A percentile compares a stretch with the other conserved stretches of the same genome.
Evolutionary conservation across 2,888 invertebrate species (phyloP).

Genomic region (Leptopilina drosophilae): DNA sequence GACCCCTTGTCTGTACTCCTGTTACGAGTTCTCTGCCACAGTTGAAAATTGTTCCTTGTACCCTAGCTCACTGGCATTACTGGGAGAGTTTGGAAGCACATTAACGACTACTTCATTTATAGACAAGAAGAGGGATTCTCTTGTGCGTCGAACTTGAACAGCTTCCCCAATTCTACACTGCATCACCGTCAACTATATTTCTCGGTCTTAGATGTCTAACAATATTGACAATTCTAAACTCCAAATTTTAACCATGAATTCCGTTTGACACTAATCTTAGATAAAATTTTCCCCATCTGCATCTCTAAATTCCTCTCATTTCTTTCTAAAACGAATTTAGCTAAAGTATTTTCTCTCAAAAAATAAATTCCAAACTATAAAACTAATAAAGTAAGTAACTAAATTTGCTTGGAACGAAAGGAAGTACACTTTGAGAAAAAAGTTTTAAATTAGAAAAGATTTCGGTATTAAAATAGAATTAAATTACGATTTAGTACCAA

Average conservation of each 20-base stretch:
- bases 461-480: too few relatives aligned
- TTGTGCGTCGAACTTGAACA: conserved; percentile 21
- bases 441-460: too few relatives aligned
- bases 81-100: conserved; percentile 33
- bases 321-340: too few relatives aligned
- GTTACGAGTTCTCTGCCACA: conserved; percentile 28
- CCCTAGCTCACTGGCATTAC: conserved; percentile 19
- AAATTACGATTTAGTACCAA: too few relatives aligned
- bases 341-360: too few relatives aligned
- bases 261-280: too few relatives aligned
- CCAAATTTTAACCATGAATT: neutral
- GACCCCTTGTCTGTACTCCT: conserved; percentile 20
- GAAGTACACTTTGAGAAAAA: too few relatives aligned
- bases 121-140: conserved; percentile 17
- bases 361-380: too few relatives aligned
- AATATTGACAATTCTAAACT: neutral
- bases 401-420: too few relatives aligned
- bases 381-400: too few relatives aligned
- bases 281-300: too few relatives aligned
- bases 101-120: conserved; percentile 28
- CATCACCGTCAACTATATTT: neutral
- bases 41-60: conserved; percentile 31
- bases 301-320: too few relatives aligned
- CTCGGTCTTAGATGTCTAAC: neutral
- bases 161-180: conserved; percentile 12